Base-by-base conservation (phyloP, 2,888 invertebrate species). In the Trileptium ribeirensis region DNA sequence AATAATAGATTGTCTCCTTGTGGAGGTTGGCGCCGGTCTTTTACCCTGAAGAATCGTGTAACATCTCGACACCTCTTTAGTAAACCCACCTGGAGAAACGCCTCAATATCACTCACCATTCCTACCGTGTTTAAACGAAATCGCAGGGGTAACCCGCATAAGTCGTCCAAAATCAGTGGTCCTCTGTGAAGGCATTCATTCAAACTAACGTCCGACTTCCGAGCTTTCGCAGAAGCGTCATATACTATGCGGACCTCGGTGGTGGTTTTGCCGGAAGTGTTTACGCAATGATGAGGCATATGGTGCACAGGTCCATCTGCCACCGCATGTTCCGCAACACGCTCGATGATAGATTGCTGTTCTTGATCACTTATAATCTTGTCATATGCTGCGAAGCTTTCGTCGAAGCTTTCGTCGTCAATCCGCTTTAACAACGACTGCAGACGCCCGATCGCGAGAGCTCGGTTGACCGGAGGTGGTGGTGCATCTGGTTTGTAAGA, bases 211-310 rank as follows among this genome's bases (percentile, higher is more conserved):
- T 67, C 81, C 75, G 81, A 70, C 0, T 2, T 29, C 70, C 81
- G 80, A n/a, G 36, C 37, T 78, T 67, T 78, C 0, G 78, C 80
- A 0, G 82, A 83, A 3, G 82, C 86, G 81, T 86, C 86, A 74
- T 81, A 86, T 8, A 86, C 85, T 33, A 83, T 79, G 2, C 85
- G 40, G 8, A 86, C 64, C 78, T 86, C 86, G 0, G 85, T 51
- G 51, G 51, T 75, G n/a, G 70, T 29, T 24, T 84, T 83, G 19
- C 64, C 24, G 24, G 83, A 79, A 0, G 79, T 78, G 31, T 84
- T 67, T 0, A 84, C 84, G 0, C 80, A 36, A n/a, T 84, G 84
- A 70, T 84, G 83, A 0, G 84, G 84, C 3, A 83, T 33, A 70
- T 83, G 83, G 67, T 84, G 84, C 8, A 51, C 51, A 8, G 51